Percentiles rank a stretch among this genome's conserved stretches.
These are phyloP conservation scores for Mionectes macconnelli DNA, from an alignment of 2,113 vertebrate species.

Conservation along the genomic window DNA sequence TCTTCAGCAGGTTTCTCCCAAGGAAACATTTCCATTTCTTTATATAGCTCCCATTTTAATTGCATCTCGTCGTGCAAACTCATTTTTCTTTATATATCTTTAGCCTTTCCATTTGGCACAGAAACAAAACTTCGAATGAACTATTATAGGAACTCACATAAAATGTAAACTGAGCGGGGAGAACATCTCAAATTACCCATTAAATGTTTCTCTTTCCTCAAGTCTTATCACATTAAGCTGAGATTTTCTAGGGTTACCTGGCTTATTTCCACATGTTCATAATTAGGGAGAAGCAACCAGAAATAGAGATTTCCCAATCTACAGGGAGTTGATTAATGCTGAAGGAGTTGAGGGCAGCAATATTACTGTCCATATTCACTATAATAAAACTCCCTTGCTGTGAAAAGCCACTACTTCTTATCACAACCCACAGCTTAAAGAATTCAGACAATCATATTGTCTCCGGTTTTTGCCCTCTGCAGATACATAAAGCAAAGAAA, in stretches of 20 bases:
- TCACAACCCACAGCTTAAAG: neutral
- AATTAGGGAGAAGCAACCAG: neutral
- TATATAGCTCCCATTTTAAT: neutral
- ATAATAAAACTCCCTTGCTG: neutral
- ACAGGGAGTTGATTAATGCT: neutral
- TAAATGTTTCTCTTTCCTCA: neutral
- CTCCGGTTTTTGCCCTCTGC: neutral
- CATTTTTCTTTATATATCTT: neutral
- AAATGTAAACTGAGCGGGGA: neutral
- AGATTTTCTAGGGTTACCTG: neutral
- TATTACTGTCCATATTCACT: neutral
- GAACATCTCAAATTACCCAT: neutral
- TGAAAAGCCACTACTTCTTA: neutral
- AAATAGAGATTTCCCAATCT: neutral
- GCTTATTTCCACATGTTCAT: neutral
- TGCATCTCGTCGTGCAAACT: neutral
- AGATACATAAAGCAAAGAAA: neutral
- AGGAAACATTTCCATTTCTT: conserved; percentile 17
- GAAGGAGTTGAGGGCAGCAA: neutral
- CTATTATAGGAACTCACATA: neutral
- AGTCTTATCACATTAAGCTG: neutral
- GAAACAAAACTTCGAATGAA: neutral
- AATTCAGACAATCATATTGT: neutral
- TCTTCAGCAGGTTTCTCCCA: neutral
- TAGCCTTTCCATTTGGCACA: neutral